Conservation (phyloP, 2,797 vertebrate species). For the Hozukius guyotensis region DNA sequence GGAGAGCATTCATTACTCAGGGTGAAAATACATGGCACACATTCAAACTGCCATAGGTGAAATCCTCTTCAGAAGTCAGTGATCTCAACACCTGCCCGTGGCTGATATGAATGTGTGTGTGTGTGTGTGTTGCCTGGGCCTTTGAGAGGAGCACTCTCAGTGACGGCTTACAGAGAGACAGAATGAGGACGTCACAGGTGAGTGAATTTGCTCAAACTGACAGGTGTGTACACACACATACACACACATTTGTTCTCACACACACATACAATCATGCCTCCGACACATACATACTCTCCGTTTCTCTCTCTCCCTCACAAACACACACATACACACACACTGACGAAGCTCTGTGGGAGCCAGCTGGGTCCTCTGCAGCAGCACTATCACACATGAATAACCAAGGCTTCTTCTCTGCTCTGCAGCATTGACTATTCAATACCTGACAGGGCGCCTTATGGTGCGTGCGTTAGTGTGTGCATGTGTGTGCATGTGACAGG, state of each 20-base stretch:
- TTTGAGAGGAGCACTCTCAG: constrained; percentile 66
- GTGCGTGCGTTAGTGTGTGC: background rate
- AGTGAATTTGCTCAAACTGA: constrained; percentile 76
- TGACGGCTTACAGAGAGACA: constrained; percentile 79
- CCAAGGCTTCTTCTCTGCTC: constrained; percentile 58
- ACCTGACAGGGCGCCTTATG: constrained; percentile 65
- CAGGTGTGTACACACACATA: constrained; percentile 47
- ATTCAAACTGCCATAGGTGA: constrained; percentile 67
- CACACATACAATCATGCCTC: constrained; percentile 12
- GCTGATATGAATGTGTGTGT: constrained; percentile 66
- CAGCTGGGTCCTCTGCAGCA: constrained; percentile 71
- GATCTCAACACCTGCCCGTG: constrained; percentile 79
- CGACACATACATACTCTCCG: constrained; percentile 21
- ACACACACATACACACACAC: constrained; percentile 14
- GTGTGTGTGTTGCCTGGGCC: constrained; percentile 26
- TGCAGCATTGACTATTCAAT: constrained; percentile 65
- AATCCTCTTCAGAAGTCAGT: constrained; percentile 78
- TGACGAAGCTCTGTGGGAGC: constrained; percentile 43
- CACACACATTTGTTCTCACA: background rate
- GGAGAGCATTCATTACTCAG: constrained; percentile 59
- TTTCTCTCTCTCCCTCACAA: constrained; percentile 7
- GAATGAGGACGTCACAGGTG: constrained; percentile 84
- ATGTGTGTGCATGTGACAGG: constrained; percentile 1
- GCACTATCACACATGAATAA: constrained; percentile 73
- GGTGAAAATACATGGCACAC: constrained; percentile 63